Conservation (phyloP, 1,140 invertebrate genomes). For the Neodiprion virginianus region DNA sequence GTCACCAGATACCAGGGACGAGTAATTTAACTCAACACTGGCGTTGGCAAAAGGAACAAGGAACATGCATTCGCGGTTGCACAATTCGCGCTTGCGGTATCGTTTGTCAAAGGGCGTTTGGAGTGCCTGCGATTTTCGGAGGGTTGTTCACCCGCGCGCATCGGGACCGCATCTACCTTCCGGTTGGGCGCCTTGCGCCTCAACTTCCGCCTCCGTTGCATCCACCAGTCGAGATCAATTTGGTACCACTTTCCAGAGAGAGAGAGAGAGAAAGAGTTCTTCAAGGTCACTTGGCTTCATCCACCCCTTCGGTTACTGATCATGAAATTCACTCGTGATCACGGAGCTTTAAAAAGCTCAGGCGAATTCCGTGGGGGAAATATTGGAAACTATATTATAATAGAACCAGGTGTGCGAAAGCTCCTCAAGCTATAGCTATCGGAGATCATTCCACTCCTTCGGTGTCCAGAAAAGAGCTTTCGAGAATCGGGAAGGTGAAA, state of each 20-base stretch:
- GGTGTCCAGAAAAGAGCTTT: background rate
- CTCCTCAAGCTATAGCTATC: too few species aligned
- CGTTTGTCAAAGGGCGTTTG: conserved; percentile 1
- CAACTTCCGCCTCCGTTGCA: background rate
- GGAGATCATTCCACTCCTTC: background rate
- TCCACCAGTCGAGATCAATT: background rate
- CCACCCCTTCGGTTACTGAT: background rate
- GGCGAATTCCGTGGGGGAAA: too few species aligned
- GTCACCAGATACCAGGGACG: background rate
- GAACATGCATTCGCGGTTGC: too few species aligned
- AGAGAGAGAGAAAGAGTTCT: background rate
- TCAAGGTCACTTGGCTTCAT: background rate
- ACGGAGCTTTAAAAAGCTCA: too few species aligned
- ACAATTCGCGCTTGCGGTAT: background rate
- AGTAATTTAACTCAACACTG: background rate
- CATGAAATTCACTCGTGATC: too few species aligned
- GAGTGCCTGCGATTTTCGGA: background rate
- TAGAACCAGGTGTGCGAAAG: too few species aligned
- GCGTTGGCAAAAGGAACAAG: background rate
- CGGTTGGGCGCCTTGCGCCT: background rate
- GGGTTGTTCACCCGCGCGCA: background rate
- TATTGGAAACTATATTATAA: too few species aligned
- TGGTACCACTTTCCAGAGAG: background rate
- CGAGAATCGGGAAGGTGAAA: too few species aligned
- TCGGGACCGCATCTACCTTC: background rate